Percentiles rank a stretch among this genome's conserved stretches.
phyloP scores from a whole-genome alignment of 1,140 invertebrate species.

The Drosophila carrolli region DNA sequence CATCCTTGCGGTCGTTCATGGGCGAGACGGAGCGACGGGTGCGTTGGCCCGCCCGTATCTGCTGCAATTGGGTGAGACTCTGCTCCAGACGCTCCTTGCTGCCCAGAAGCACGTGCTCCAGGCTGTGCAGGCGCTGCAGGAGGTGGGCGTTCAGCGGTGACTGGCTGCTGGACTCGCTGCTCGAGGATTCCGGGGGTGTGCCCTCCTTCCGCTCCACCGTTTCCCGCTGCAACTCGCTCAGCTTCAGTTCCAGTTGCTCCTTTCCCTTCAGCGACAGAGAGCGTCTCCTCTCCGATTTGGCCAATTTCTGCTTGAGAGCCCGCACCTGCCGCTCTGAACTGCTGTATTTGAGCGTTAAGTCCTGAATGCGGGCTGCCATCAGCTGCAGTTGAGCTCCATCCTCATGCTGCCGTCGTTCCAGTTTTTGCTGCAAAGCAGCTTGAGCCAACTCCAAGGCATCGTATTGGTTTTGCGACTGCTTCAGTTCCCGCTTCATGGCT shows the following conservation, averaged over 20 bases:
- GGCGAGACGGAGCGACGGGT: conserved; percentile 87
- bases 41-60: conserved; percentile 85
- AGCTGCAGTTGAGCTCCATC: conserved; percentile 90
- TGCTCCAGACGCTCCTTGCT: conserved; percentile 84
- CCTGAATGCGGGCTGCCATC: conserved; percentile 93
- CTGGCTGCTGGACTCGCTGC: conserved; percentile 43
- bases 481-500: conserved; percentile 92
- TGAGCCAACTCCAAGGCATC: conserved; percentile 92
- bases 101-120: conserved; percentile 86
- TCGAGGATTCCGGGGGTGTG: conserved; percentile 49
- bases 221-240: conserved; percentile 91
- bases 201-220: conserved; percentile 88
- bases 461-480: conserved; percentile 91
- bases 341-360: conserved; percentile 92
- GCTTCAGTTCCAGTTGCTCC: conserved; percentile 93
- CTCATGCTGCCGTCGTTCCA: conserved; percentile 88
- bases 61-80: conserved; percentile 85
- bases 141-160: conserved; percentile 84
- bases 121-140: conserved; percentile 86
- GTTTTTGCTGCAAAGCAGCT: conserved; percentile 90
- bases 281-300: conserved; percentile 91
- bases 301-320: conserved; percentile 91
- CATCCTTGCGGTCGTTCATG: conserved; percentile 87
- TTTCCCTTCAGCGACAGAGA: conserved; percentile 92
- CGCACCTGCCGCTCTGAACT: conserved; percentile 93